Base-by-base conservation (phyloP, 1,140 invertebrate genomes). In the Mizuhopecten yessoensis region DNA sequence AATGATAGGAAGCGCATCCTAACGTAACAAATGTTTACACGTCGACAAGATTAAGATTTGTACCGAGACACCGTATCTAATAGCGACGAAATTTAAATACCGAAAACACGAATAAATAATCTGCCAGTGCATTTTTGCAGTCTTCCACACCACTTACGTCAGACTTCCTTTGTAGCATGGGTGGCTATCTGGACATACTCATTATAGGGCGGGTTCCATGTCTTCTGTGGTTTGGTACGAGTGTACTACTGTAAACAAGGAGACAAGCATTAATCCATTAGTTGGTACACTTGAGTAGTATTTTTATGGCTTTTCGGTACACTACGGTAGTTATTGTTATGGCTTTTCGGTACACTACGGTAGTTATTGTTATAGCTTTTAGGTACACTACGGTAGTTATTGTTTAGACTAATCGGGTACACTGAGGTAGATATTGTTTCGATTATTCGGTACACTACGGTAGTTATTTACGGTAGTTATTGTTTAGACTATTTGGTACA, bases 1-100 rank as follows among this genome's bases (percentile, higher is more conserved):
- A 75, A 75, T 75, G 91, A 87, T 34, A 89, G 92, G 11, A 93
- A 94, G 86, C 23, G 34, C 33, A 34, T 89, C 91, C 87, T 42
- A 33, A n/a, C n/a, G 17, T 45, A 45, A 45, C 9, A 39, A 7
- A 17, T 90, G 91, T 45, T n/a, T 75, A 11, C 23, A n/a, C n/a
- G 57, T 75, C 0, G 57, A 29, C 57, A 2, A 0, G 57, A 17
- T 75, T 75, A 9, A 0, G n/a, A 5, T 75, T 75, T 29, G 23
- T 75, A 75, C 57, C 57, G 57, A 75, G 2, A 75, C 57, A 75
- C 23, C n/a, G 11, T 29, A 17, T 75, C n/a, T 29, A 5, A 75
- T 75, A 75, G 3, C 11, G 57, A 75, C n/a, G 23, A 75, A 75
- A 75, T 3, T 2, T 75, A 15, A 45, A 39, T 39, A 39, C 36